Percentiles rank a stretch among this genome's conserved stretches.
Evolutionary conservation across 2,797 vertebrate genomes (phyloP).

Genomic region (Sebastiscus tertius): DNA sequence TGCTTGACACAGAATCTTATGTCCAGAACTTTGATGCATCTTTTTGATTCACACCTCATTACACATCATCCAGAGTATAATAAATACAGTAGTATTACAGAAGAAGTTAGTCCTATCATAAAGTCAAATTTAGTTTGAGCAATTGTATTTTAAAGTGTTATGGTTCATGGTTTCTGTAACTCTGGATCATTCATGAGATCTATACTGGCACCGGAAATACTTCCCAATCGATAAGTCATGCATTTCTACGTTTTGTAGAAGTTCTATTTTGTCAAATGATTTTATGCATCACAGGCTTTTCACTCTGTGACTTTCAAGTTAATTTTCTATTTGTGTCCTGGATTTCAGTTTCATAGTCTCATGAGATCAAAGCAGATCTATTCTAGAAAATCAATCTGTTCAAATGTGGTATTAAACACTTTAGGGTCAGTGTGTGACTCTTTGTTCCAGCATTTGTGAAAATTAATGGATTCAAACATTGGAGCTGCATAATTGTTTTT

Average conservation of each 20-base stretch:
- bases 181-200: background rate
- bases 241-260: background rate
- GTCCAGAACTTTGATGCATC: fast-evolving
- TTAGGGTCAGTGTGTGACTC: constrained; percentile 10
- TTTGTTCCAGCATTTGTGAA: background rate
- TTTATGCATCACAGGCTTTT: background rate
- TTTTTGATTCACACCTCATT: background rate
- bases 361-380: constrained; percentile 21
- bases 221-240: background rate
- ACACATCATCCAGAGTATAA: background rate
- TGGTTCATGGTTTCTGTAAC: background rate
- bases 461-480: background rate
- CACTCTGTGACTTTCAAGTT: background rate
- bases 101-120: background rate
- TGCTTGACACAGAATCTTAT: background rate
- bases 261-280: background rate
- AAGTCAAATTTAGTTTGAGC: too few species aligned
- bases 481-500: background rate
- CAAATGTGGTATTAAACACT: constrained; percentile 40
- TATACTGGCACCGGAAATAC: background rate
- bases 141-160: background rate
- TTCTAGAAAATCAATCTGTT: constrained; percentile 5
- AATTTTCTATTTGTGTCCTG: background rate
- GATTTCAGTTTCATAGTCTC: constrained; percentile 13
- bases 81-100: background rate